phyloP scores from a whole-genome alignment of 2,797 vertebrate genomes.

The Micrastur ruficollis region DNA sequence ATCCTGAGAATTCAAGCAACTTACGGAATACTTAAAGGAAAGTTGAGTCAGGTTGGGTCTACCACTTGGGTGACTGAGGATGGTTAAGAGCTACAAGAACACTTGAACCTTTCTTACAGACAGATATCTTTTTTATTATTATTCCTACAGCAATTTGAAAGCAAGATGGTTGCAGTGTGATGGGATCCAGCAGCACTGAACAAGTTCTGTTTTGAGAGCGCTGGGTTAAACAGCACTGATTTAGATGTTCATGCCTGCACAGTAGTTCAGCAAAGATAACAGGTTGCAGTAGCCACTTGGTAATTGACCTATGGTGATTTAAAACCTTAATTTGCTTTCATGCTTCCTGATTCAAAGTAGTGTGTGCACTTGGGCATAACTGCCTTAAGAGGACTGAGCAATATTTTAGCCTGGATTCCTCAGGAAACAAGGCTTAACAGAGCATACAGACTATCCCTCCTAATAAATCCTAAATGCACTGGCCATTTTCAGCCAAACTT shows the following conservation, averaged over 20 bases:
- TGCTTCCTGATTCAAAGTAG: constrained; percentile 39
- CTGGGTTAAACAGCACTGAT: constrained; percentile 41
- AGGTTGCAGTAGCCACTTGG: constrained; percentile 44
- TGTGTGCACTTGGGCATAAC: constrained; percentile 24
- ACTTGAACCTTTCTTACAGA: not conserved
- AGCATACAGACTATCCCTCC: not conserved
- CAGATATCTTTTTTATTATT: not conserved
- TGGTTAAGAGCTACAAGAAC: not conserved
- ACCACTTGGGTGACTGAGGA: not conserved
- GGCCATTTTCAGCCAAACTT: constrained; percentile 14
- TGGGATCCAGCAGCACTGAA: not conserved
- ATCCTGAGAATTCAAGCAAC: not conserved
- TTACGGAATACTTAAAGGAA: not conserved
- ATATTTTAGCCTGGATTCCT: constrained; percentile 32
- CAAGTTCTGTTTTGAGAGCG: not conserved
- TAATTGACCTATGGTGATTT: constrained; percentile 57
- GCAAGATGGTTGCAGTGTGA: not conserved
- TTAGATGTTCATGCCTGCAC: constrained; percentile 15
- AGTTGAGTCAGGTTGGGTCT: not conserved
- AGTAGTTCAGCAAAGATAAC: constrained; percentile 50
- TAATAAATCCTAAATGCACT: not conserved
- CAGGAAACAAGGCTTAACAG: constrained; percentile 9
- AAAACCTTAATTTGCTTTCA: constrained; percentile 55
- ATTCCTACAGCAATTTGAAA: not conserved
- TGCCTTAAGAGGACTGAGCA: constrained; percentile 21